These are phyloP conservation scores for Pterocles burchelli DNA, from an alignment of 2,113 vertebrate species.

Conservation along the genomic window DNA sequence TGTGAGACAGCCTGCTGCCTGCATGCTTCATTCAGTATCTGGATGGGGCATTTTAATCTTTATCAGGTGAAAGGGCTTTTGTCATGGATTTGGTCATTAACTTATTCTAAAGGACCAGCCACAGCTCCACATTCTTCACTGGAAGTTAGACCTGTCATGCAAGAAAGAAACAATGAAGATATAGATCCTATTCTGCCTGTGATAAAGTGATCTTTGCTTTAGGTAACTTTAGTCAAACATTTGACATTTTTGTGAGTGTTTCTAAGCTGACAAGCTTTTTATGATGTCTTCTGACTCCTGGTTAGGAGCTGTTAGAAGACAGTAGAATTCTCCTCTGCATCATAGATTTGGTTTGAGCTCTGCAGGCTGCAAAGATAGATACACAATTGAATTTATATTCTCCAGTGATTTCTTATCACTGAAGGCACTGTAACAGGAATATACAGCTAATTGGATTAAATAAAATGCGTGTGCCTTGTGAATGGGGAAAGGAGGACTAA, in stretches of 20 bases:
- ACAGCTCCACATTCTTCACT: neutral
- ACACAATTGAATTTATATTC: neutral
- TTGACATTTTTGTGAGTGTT: neutral
- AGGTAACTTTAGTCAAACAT: neutral
- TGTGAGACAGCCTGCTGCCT: rapidly evolving
- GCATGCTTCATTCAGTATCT: neutral
- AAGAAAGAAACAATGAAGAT: neutral
- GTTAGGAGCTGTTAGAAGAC: neutral
- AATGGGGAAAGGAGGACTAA: neutral
- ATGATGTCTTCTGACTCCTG: neutral
- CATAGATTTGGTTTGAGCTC: neutral
- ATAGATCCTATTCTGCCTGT: neutral
- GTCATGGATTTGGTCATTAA: neutral
- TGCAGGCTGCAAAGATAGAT: neutral
- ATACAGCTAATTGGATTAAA: neutral
- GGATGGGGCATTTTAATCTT: neutral
- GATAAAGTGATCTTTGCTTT: neutral
- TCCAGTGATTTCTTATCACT: neutral
- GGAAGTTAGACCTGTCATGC: neutral
- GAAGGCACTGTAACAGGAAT: neutral
- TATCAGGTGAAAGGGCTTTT: neutral
- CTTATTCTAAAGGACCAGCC: neutral
- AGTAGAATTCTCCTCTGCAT: neutral
- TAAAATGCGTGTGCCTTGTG: neutral
- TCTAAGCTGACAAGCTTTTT: neutral